Evolutionary conservation across 2,797 vertebrate genomes (phyloP).

Genomic region (Bryconaethiops microstoma): DNA sequence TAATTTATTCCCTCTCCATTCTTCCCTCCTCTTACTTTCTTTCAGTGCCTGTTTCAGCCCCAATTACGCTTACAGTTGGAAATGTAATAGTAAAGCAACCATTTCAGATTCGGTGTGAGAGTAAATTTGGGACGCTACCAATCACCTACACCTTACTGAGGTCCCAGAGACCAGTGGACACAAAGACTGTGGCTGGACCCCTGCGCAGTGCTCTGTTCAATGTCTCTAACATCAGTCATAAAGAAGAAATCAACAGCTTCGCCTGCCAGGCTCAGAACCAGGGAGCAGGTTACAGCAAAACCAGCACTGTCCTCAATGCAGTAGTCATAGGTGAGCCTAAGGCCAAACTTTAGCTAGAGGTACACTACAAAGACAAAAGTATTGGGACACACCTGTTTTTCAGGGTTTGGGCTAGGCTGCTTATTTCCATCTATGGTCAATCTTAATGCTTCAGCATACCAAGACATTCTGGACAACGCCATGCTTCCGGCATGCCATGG

Average conservation of each 20-base stretch:
- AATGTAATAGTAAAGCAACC: conserved; percentile 67
- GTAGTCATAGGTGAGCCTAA: conserved; percentile 68
- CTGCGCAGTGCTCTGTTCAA: conserved; percentile 68
- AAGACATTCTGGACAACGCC: no score
- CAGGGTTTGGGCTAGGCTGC: no score
- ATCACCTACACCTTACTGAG: conserved; percentile 66
- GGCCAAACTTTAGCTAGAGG: no score
- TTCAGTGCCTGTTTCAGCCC: conserved; percentile 71
- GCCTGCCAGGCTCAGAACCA: conserved; percentile 68
- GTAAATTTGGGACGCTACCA: conserved; percentile 70
- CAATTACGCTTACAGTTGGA: conserved; percentile 62
- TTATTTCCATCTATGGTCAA: no score
- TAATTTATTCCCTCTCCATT: background rate
- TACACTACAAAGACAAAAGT: no score
- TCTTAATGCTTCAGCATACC: no score
- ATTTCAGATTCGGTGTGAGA: conserved; percentile 71
- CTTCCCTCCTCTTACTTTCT: background rate
- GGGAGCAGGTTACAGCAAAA: background rate
- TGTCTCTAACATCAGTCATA: conserved; percentile 54
- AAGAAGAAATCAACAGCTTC: conserved; percentile 56
- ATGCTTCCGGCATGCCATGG: no score
- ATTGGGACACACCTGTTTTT: no score
- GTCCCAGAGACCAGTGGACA: rapidly evolving
- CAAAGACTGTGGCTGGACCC: conserved; percentile 13
- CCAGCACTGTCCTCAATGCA: conserved; percentile 39